Base-by-base conservation (phyloP, 2,113 vertebrate species). In the Nothobranchius furzeri region DNA sequence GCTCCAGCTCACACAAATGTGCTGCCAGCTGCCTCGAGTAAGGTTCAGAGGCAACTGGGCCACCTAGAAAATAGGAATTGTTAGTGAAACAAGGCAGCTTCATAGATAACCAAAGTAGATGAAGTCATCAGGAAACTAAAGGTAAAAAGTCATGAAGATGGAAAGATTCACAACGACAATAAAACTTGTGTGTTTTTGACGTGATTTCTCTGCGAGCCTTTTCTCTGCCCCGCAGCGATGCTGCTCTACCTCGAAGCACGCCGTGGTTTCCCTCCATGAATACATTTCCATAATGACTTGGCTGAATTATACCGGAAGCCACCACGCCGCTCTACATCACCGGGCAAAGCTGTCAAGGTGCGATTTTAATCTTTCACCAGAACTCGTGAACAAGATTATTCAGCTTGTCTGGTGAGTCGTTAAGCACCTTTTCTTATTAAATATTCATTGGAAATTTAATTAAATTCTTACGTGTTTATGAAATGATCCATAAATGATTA, bases 1-100 rank as follows among this genome's bases (percentile, higher is more conserved):
- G 75, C 91, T 97, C 98, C 98, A 99, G 7, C 92, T 91, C 70
- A 99, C 91, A 0, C 97, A 98, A 78, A 98, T 66, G 24, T 99
- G 98, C 81, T 99, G 97, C 98, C 97, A 99, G 77, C 75, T 89
- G 54, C 89, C 95, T 80, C 92, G 91, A 64, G 95, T 94, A 57
- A 98, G 90, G 87, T 88, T 95, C 72, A 99, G 90, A 0, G 96
- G 95, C 69, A 99, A 83, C 86, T 95, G 95, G 9, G 95, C 94
- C 10, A 96, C 96, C 98, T 99, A 78, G 0, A 46, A 57, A 63
- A 0, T 3, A 90, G 6, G 79, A 48, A 48, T 35, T 3, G 10
- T 9, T 9, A 6, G 13, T 61, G 3, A 36, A 12, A 42, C 47
- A 9, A 61, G 37, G 15, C 14, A 4, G 5, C 10, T 17, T 55